These are phyloP conservation scores for Tadarida brasiliensis DNA, from an alignment of 2,797 vertebrate species.

Conservation along the genomic window DNA sequence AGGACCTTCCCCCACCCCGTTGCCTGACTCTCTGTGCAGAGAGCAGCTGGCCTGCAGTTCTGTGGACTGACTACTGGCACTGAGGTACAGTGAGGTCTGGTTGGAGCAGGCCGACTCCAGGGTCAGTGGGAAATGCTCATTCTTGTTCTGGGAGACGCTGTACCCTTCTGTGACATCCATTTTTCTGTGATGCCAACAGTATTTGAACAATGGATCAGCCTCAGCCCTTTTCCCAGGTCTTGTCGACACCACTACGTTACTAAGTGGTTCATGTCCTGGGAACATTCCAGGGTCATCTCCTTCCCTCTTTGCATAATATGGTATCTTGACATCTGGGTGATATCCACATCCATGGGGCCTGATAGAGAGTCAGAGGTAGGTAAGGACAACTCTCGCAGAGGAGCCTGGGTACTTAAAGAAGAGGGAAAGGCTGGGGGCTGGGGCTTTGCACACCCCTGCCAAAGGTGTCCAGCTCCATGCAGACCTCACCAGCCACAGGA, in stretches of 20 bases:
- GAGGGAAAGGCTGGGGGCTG: background rate
- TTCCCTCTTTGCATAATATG: background rate
- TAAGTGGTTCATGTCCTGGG: background rate
- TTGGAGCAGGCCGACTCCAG: accelerated
- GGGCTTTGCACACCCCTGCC: background rate
- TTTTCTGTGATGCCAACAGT: accelerated
- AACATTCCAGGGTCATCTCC: background rate
- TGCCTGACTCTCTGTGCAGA: slow-evolving; percentile 7
- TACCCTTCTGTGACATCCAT: background rate
- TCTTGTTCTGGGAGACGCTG: background rate
- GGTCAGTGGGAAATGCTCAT: background rate
- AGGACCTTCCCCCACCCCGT: too few species aligned
- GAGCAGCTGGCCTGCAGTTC: background rate
- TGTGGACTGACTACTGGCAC: background rate
- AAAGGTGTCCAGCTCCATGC: background rate
- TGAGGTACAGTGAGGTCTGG: too few species aligned
- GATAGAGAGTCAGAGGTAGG: background rate
- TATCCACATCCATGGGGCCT: background rate
- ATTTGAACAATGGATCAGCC: background rate
- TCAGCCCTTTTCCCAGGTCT: background rate
- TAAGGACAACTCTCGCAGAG: background rate
- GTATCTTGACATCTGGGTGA: background rate
- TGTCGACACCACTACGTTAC: background rate
- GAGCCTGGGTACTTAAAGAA: background rate
- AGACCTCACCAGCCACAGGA: background rate